phyloP scores from a whole-genome alignment of 2,888 invertebrate genomes.

The Ormyrus rosae region DNA sequence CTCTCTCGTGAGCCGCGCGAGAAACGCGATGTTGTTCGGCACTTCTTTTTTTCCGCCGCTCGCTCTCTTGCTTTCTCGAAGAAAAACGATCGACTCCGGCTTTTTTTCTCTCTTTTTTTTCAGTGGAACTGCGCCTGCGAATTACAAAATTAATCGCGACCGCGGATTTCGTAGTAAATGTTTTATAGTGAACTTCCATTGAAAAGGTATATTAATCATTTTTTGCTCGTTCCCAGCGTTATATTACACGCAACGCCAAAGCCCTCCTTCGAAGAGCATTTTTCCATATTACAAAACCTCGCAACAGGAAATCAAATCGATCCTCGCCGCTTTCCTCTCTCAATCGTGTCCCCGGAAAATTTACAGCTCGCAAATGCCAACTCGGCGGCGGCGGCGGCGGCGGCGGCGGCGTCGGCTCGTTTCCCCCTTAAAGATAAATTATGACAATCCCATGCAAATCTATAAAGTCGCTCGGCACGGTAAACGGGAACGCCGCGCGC shows the following conservation, averaged over 20 bases:
- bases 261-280: not conserved
- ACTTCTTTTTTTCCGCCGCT: conserved; percentile 2
- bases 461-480: conserved; percentile 16
- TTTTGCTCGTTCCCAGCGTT: not conserved
- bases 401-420: not conserved
- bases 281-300: no score
- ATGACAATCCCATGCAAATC: conserved; percentile 45
- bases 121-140: no score
- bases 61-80: not conserved
- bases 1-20: not conserved
- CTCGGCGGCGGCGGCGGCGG: no score
- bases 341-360: not conserved
- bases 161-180: no score
- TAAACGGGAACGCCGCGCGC: conserved; percentile 33
- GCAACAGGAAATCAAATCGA: no score
- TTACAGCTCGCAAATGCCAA: not conserved
- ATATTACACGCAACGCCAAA: not conserved
- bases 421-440: conserved; percentile 39
- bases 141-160: no score
- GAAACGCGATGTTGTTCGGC: not conserved
- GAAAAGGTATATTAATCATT: no score
- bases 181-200: no score
- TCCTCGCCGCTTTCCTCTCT: no score
- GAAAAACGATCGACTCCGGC: no score
- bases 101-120: no score